Evolutionary conservation across 2,888 invertebrate genomes (phyloP).

Genomic region (Rhagonycha lutea): DNA sequence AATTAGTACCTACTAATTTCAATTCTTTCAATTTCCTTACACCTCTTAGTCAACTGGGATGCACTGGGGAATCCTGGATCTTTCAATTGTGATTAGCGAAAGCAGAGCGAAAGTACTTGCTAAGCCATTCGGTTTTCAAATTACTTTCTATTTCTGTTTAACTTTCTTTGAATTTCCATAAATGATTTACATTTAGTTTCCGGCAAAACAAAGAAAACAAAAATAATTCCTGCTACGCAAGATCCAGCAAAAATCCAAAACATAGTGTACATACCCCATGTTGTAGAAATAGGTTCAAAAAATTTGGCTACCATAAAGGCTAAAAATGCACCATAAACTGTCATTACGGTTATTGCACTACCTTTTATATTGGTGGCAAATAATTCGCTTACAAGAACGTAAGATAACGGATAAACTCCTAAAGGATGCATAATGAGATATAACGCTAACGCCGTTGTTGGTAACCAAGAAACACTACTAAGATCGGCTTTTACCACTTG

Average conservation of each 20-base stretch:
- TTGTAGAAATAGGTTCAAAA: conserved; percentile 61
- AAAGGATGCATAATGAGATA: conserved; percentile 64
- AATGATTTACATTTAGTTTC: conserved; percentile 68
- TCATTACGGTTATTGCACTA: conserved; percentile 59
- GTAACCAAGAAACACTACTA: conserved; percentile 56
- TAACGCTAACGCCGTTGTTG: conserved; percentile 60
- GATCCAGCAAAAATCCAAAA: conserved; percentile 63
- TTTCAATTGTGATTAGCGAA: too few species aligned
- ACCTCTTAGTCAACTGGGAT: too few species aligned
- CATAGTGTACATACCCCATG: conserved; percentile 61
- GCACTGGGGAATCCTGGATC: too few species aligned
- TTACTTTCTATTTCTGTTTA: conserved; percentile 47
- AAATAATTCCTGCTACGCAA: conserved; percentile 62
- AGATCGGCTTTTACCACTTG: conserved; percentile 52
- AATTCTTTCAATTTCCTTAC: too few species aligned
- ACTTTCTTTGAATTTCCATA: conserved; percentile 62
- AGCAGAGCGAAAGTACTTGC: too few species aligned
- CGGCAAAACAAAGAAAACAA: conserved; percentile 62
- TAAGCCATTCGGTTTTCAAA: too few species aligned
- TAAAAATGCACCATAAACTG: conserved; percentile 60
- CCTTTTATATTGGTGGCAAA: conserved; percentile 58
- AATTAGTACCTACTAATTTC: too few species aligned
- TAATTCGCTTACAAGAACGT: conserved; percentile 66
- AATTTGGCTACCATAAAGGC: conserved; percentile 64
- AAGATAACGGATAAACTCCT: conserved; percentile 65